These are phyloP conservation scores for Argyresthia goedartella DNA, from an alignment of 2,888 invertebrate genomes.

Conservation along the genomic window DNA sequence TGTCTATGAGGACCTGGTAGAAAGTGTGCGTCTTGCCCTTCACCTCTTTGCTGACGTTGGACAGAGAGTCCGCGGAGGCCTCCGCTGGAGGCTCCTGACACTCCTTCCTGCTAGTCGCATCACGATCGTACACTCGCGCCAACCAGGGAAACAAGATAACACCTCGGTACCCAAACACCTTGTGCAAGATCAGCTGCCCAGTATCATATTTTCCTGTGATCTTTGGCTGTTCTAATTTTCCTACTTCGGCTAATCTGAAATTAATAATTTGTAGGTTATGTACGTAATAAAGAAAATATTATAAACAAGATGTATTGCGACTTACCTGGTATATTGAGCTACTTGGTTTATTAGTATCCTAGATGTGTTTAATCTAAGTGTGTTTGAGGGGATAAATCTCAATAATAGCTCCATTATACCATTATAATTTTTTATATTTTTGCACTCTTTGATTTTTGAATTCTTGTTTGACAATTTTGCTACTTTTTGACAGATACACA, in stretches of 20 bases:
- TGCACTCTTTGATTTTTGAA: slow-evolving; percentile 21
- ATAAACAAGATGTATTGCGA: slow-evolving; percentile 8
- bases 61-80: slow-evolving; percentile 42
- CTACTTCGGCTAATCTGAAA: slow-evolving; percentile 92
- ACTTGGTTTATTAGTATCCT: slow-evolving; percentile 51
- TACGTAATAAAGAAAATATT: slow-evolving; percentile 26
- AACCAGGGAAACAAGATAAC: slow-evolving; percentile 98
- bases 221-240: slow-evolving; percentile 90
- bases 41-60: slow-evolving; percentile 83
- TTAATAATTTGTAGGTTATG: slow-evolving; percentile 36
- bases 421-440: slow-evolving; percentile 47
- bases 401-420: slow-evolving; percentile 67
- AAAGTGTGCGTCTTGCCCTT: slow-evolving; percentile 94
- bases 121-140: slow-evolving; percentile 94
- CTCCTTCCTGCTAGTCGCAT: slow-evolving; percentile 80
- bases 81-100: slow-evolving; percentile 38
- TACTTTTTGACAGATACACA: not conserved
- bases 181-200: slow-evolving; percentile 95
- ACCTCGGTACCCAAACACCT: slow-evolving; percentile 97
- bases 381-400: slow-evolving; percentile 52
- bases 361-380: slow-evolving; percentile 42
- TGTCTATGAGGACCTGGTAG: slow-evolving; percentile 98
- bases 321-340: slow-evolving; percentile 58
- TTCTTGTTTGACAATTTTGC: slow-evolving; percentile 38
- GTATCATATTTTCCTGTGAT: slow-evolving; percentile 93